phyloP scores from a whole-genome alignment of 1,140 invertebrate species.

The Holcopasites calliopsidis region DNA sequence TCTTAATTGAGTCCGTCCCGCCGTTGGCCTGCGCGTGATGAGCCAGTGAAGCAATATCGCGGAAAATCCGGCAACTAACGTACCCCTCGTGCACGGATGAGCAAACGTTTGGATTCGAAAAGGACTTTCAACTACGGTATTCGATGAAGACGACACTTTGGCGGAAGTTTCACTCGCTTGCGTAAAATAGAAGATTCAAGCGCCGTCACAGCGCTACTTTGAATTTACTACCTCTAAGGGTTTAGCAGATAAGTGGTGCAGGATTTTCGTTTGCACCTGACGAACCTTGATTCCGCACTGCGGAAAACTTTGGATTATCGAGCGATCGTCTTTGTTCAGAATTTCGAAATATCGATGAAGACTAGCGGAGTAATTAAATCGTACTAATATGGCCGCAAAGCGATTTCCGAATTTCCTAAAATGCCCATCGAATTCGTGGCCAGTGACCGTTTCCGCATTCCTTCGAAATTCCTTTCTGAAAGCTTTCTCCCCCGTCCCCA shows the following conservation, averaged over 20 bases:
- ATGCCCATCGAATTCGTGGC: neutral
- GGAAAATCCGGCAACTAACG: neutral
- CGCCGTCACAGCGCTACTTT: neutral
- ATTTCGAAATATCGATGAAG: neutral
- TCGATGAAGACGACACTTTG: neutral
- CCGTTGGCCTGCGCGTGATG: neutral
- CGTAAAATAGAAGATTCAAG: neutral
- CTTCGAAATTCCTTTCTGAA: no score
- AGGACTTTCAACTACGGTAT: neutral
- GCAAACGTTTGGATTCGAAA: neutral
- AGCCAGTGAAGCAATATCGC: neutral
- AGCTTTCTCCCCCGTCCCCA: neutral
- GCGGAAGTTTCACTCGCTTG: neutral
- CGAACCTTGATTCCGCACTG: neutral
- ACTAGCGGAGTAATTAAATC: no score
- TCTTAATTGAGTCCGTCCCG: neutral
- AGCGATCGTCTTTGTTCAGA: neutral
- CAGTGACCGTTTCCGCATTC: neutral
- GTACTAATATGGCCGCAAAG: no score
- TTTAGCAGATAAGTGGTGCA: neutral
- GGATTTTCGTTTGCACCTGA: neutral
- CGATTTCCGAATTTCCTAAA: no score
- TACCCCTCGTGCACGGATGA: neutral
- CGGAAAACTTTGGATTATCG: neutral
- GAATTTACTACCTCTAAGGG: neutral